Percentiles rank a stretch among this genome's conserved stretches.
Evolutionary conservation across 1,140 invertebrate species (phyloP).

Genomic region (Lysiphlebus fabarum): DNA sequence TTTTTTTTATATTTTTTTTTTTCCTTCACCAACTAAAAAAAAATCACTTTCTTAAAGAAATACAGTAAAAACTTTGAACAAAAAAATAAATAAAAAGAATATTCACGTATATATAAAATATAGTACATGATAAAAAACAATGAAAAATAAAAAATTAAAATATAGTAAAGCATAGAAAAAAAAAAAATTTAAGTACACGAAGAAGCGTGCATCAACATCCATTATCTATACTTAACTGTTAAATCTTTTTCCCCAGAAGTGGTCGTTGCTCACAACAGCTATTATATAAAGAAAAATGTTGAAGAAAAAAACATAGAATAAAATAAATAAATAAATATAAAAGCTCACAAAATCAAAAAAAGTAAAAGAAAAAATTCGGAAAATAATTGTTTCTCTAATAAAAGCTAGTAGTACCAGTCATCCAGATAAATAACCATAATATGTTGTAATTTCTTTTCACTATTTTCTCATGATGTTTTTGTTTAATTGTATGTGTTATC

Average conservation of each 20-base stretch:
- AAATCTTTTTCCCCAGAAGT: constrained; percentile 23
- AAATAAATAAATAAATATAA: constrained; percentile 2
- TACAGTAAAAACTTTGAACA: no score
- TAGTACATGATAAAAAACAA: background rate
- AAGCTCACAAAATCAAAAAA: background rate
- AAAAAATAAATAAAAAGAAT: no score
- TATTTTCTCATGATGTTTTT: no score
- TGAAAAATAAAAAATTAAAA: background rate
- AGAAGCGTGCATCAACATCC: constrained; percentile 24
- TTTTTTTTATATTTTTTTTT: no score
- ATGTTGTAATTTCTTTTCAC: no score
- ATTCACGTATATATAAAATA: background rate
- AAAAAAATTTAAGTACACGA: constrained; percentile 20
- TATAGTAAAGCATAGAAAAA: background rate
- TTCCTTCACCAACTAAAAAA: no score
- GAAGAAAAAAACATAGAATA: constrained; percentile 5
- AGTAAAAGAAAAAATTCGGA: no score
- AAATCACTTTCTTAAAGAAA: no score
- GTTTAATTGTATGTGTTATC: no score
- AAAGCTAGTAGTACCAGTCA: no score
- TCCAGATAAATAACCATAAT: no score
- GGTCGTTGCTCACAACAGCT: constrained; percentile 16
- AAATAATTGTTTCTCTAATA: no score
- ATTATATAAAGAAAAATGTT: constrained; percentile 12
- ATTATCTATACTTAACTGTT: constrained; percentile 25